A percentile compares a stretch with the other conserved stretches of the same genome.
Evolutionary conservation across 2,113 vertebrate genomes (phyloP).

Genomic region (Anhinga rufa): DNA sequence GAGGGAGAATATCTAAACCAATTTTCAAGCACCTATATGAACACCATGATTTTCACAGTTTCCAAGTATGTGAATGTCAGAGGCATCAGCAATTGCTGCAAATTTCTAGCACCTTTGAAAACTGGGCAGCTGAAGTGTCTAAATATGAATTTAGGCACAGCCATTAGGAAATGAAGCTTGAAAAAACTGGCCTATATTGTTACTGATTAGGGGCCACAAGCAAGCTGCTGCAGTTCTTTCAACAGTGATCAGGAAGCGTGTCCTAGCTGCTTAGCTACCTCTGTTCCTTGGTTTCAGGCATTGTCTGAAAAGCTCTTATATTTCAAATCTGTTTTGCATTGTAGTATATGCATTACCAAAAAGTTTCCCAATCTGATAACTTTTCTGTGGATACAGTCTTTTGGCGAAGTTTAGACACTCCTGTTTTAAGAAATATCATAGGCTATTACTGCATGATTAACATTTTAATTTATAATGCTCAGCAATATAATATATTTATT

Average conservation of each 20-base stretch:
- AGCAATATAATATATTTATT: neutral
- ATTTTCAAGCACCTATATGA: neutral
- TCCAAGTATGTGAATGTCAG: neutral
- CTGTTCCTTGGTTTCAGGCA: neutral
- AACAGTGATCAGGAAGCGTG: neutral
- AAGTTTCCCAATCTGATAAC: neutral
- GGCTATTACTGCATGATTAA: neutral
- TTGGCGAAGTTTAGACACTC: neutral
- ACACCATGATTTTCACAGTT: neutral
- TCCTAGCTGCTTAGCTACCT: neutral
- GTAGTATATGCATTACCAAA: neutral
- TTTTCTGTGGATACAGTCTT: neutral
- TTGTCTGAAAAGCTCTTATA: neutral
- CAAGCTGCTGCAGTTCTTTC: neutral
- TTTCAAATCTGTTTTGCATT: neutral
- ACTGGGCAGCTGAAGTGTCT: neutral
- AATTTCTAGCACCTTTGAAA: neutral
- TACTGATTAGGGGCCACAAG: neutral
- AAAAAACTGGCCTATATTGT: neutral
- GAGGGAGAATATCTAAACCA: neutral
- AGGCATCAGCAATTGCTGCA: neutral
- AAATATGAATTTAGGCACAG: neutral
- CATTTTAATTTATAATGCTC: slow-evolving; percentile 14
- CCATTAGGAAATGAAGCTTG: neutral
- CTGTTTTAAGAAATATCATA: neutral